Conservation (phyloP, 2,888 invertebrate genomes). For the Athalia circularis region DNA sequence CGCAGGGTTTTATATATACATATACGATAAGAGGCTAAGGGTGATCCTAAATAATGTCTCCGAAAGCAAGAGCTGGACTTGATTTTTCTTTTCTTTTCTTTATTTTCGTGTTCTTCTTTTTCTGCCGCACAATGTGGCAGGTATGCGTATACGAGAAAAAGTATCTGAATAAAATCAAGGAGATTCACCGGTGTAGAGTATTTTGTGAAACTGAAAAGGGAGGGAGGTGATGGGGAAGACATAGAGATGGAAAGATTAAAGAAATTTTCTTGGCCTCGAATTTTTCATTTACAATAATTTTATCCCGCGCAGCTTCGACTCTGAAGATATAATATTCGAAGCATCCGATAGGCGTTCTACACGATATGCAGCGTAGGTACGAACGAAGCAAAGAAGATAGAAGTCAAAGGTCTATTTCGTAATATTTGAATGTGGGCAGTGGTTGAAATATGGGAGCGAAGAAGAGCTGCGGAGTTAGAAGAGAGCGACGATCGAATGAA, state of each 20-base stretch:
- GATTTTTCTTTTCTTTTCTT: too few relatives aligned
- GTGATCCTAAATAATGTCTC: slow-evolving; percentile 37
- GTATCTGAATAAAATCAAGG: too few relatives aligned
- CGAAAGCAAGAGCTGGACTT: too few relatives aligned
- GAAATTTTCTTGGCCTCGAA: neutral
- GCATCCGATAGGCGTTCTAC: too few relatives aligned
- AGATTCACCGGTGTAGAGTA: too few relatives aligned
- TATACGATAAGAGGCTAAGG: slow-evolving; percentile 39
- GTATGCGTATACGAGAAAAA: too few relatives aligned
- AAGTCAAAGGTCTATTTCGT: slow-evolving; percentile 38
- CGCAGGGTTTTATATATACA: slow-evolving; percentile 4
- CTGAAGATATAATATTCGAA: too few relatives aligned
- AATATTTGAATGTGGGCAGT: slow-evolving; percentile 30
- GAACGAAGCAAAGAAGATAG: neutral
- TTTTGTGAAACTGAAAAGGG: neutral
- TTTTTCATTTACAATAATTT: too few relatives aligned
- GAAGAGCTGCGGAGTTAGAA: neutral
- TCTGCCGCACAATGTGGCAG: too few relatives aligned
- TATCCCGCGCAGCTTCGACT: too few relatives aligned
- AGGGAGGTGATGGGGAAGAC: neutral
- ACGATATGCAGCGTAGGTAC: too few relatives aligned
- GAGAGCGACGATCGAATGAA: slow-evolving; percentile 35
- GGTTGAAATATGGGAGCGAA: slow-evolving; percentile 10
- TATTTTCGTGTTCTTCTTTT: too few relatives aligned
- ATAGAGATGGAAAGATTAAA: neutral